phyloP scores from a whole-genome alignment of 2,797 vertebrate genomes.

The Pyrocephalus nanus region DNA sequence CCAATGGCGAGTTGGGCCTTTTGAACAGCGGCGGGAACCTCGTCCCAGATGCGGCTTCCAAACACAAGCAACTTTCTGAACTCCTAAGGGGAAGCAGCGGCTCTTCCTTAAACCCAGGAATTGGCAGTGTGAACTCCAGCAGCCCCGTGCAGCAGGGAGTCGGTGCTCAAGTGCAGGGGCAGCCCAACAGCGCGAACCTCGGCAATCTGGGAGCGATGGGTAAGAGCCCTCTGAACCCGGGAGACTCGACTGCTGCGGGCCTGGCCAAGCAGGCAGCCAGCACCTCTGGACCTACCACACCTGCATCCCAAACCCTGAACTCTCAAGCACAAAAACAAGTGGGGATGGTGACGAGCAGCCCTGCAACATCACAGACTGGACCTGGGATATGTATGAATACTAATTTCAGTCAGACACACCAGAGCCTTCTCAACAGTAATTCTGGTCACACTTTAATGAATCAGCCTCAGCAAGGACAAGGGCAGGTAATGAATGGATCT shows the following conservation, averaged over 20 bases:
- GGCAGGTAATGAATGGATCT: conserved; percentile 96
- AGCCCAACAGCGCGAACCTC: conserved; percentile 80
- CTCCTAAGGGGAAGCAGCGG: conserved; percentile 89
- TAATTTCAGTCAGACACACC: conserved; percentile 87
- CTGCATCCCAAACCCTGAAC: conserved; percentile 81
- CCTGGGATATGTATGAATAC: conserved; percentile 88
- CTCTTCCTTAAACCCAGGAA: conserved; percentile 80
- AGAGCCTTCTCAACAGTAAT: conserved; percentile 89
- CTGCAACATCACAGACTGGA: conserved; percentile 82
- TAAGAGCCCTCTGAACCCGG: conserved; percentile 91
- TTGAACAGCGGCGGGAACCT: conserved; percentile 82
- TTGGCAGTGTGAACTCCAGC: conserved; percentile 83
- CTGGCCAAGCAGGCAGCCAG: conserved; percentile 82
- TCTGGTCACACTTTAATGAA: conserved; percentile 87
- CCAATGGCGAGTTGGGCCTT: conserved; percentile 89
- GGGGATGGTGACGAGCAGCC: conserved; percentile 82
- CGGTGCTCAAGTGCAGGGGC: conserved; percentile 77
- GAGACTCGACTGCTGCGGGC: conserved; percentile 75
- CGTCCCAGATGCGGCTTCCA: conserved; percentile 91
- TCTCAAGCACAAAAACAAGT: conserved; percentile 92
- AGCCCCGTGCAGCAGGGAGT: conserved; percentile 86
- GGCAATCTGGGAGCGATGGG: conserved; percentile 80
- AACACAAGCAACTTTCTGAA: conserved; percentile 98
- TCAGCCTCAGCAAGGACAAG: conserved; percentile 85
- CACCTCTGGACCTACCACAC: conserved; percentile 79